phyloP scores from a whole-genome alignment of 2,797 vertebrate species.

The Melanotaenia pygmaea region DNA sequence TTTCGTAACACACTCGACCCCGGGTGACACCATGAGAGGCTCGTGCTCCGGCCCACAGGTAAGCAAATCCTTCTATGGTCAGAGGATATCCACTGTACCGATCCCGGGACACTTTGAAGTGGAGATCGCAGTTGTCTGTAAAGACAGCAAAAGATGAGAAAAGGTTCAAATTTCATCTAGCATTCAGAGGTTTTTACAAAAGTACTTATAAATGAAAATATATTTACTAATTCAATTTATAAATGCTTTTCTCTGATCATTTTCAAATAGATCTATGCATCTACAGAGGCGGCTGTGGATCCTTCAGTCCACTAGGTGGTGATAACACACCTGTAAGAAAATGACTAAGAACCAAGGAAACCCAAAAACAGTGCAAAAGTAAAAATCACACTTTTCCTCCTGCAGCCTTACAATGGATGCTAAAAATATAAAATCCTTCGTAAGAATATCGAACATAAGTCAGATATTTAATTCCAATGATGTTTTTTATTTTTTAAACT shows the following conservation, averaged over 20 bases:
- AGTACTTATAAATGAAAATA: too few species aligned
- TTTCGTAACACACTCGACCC: conserved; percentile 92
- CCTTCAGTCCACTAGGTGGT: too few species aligned
- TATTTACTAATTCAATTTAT: too few species aligned
- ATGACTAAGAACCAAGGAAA: too few species aligned
- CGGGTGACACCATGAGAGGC: conserved; percentile 88
- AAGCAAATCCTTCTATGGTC: conserved; percentile 95
- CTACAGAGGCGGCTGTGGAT: background rate
- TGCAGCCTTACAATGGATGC: too few species aligned
- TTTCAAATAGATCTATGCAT: background rate
- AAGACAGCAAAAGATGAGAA: background rate
- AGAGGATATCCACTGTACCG: conserved; percentile 93
- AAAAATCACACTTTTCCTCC: too few species aligned
- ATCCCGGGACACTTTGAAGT: conserved; percentile 94
- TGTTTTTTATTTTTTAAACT: too few species aligned
- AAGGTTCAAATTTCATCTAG: background rate
- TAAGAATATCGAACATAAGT: too few species aligned
- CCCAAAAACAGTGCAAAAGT: too few species aligned
- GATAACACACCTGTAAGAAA: too few species aligned
- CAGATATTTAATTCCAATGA: too few species aligned
- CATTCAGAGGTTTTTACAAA: background rate
- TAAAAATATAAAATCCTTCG: background rate
- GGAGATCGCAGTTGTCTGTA: conserved; percentile 94
- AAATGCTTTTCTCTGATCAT: too few species aligned
- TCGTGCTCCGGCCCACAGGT: conserved; percentile 92